Evolutionary conservation across 2,888 invertebrate genomes (phyloP).

Genomic region (Aporophyla lueneburgensis): DNA sequence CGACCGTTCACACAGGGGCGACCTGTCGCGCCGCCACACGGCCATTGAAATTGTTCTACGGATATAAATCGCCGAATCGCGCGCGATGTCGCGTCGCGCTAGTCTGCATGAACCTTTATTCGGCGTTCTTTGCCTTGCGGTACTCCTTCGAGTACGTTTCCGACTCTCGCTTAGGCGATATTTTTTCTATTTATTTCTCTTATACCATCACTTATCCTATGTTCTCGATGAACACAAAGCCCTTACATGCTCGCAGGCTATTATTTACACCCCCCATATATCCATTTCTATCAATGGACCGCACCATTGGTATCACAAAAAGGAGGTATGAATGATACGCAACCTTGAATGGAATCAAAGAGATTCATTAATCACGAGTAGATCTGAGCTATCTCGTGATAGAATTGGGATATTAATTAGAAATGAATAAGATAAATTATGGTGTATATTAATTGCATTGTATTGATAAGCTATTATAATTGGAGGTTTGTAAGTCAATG

Average conservation of each 20-base stretch:
- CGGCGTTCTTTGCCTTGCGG: too few relatives aligned
- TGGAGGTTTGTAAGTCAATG: constrained; percentile 1
- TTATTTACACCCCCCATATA: constrained; percentile 3
- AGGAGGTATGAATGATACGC: constrained; percentile 18
- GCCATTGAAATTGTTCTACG: too few relatives aligned
- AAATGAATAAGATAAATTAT: not conserved
- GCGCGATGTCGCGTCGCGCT: too few relatives aligned
- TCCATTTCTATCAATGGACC: constrained; percentile 22
- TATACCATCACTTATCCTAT: not conserved
- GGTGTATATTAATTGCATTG: constrained; percentile 3
- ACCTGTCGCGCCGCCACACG: too few relatives aligned
- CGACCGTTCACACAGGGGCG: too few relatives aligned
- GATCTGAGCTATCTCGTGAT: constrained; percentile 6
- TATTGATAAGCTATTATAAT: not conserved
- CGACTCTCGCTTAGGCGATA: too few relatives aligned
- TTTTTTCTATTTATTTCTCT: not conserved
- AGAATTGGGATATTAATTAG: constrained; percentile 35
- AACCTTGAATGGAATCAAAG: constrained; percentile 46
- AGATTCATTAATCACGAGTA: constrained; percentile 42
- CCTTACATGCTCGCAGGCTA: constrained; percentile 6
- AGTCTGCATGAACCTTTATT: too few relatives aligned
- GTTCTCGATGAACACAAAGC: constrained; percentile 4
- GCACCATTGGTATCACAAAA: constrained; percentile 15
- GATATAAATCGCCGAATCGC: too few relatives aligned
- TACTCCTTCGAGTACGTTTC: too few relatives aligned